phyloP scores from a whole-genome alignment of 2,797 vertebrate species.

The Gymnoscopelus microlampas region DNA sequence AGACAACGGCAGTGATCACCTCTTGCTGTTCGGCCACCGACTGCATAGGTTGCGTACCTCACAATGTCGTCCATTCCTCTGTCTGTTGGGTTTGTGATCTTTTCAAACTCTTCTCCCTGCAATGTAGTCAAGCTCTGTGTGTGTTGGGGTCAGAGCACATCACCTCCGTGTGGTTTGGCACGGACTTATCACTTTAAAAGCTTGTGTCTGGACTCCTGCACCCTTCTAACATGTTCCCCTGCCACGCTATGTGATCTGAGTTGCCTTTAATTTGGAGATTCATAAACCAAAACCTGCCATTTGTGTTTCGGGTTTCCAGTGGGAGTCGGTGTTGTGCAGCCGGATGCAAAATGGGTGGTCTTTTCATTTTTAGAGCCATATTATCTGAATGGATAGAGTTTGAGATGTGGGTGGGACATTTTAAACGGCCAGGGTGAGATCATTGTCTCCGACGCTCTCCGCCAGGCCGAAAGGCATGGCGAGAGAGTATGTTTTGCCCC shows the following conservation, averaged over 20 bases:
- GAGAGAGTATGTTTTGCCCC: too few species aligned
- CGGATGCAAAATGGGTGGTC: slow-evolving; percentile 9
- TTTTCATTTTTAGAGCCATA: slow-evolving; percentile 2
- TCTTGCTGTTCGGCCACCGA: too few species aligned
- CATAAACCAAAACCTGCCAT: slow-evolving; percentile 56
- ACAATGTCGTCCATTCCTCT: slow-evolving; percentile 37
- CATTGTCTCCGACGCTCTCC: too few species aligned
- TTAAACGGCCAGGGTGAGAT: background rate
- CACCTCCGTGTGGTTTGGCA: slow-evolving; percentile 47
- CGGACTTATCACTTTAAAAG: slow-evolving; percentile 68
- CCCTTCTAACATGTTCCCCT: slow-evolving; percentile 64
- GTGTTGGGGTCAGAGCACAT: slow-evolving; percentile 60
- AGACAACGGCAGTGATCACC: slow-evolving; percentile 8
- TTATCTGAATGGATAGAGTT: slow-evolving; percentile 34
- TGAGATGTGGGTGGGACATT: slow-evolving; percentile 3
- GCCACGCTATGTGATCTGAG: slow-evolving; percentile 67
- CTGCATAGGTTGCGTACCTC: background rate
- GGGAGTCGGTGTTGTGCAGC: slow-evolving; percentile 32
- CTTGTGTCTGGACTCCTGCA: slow-evolving; percentile 51
- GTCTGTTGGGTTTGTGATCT: slow-evolving; percentile 29
- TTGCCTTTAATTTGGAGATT: slow-evolving; percentile 66
- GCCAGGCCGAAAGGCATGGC: too few species aligned
- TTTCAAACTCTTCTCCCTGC: slow-evolving; percentile 20
- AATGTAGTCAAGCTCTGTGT: slow-evolving; percentile 43
- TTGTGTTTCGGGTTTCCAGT: slow-evolving; percentile 29